Conservation (phyloP, 2,797 vertebrate genomes). For the Siniperca undulata region DNA sequence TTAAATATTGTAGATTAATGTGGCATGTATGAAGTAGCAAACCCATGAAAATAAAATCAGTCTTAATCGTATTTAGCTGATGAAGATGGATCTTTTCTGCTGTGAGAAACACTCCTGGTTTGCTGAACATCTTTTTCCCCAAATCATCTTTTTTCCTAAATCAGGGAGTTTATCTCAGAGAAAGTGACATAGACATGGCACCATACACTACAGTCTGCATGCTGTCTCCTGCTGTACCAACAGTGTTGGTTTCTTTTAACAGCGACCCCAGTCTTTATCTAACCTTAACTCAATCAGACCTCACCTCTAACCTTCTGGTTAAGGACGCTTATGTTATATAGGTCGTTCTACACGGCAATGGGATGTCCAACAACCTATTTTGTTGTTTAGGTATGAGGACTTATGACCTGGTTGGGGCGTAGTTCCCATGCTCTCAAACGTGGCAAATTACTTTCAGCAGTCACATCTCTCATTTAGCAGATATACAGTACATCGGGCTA, state of each 20-base stretch:
- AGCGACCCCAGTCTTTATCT: not conserved
- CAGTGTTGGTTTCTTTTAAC: not conserved
- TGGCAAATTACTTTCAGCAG: no score
- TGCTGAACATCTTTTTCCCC: no score
- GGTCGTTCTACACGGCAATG: not conserved
- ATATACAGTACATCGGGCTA: not conserved
- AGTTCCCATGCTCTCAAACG: no score
- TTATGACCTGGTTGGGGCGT: not conserved
- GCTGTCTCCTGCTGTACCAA: no score
- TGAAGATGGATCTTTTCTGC: conserved; percentile 29
- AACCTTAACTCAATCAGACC: not conserved
- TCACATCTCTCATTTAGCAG: not conserved
- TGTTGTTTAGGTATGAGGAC: not conserved
- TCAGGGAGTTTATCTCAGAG: not conserved
- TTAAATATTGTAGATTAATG: not conserved
- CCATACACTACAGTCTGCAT: not conserved
- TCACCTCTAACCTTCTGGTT: not conserved
- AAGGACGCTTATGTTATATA: not conserved
- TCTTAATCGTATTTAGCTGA: not conserved
- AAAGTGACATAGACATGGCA: not conserved
- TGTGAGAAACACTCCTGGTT: not conserved
- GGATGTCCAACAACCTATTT: not conserved
- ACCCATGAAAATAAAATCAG: conserved; percentile 4
- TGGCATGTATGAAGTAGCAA: not conserved
- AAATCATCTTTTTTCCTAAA: no score